These are phyloP conservation scores for Scelioninae gen. 1 DNA, from an alignment of 2,888 invertebrate species.

Conservation along the genomic window DNA sequence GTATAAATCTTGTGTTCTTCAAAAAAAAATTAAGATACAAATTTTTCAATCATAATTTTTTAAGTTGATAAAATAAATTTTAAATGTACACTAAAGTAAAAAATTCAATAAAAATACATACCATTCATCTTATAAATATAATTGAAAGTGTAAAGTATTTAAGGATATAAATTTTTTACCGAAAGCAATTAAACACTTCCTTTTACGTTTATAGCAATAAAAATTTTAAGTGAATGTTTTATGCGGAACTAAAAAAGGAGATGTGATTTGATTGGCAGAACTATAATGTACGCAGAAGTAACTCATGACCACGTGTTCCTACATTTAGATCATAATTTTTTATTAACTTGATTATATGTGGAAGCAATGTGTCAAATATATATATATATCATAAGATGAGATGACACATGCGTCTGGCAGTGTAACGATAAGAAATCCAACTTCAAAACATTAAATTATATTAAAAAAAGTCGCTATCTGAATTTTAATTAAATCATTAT, in stretches of 20 bases:
- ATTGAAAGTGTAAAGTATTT: too few relatives aligned
- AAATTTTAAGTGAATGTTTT: slow-evolving; percentile 24
- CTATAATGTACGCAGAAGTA: slow-evolving; percentile 22
- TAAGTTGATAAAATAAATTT: too few relatives aligned
- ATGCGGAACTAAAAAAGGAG: slow-evolving; percentile 1
- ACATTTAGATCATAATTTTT: slow-evolving; percentile 51
- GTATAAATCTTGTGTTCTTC: too few relatives aligned
- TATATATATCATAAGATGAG: slow-evolving; percentile 38
- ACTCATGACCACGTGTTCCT: slow-evolving; percentile 35
- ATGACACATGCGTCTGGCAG: slow-evolving; percentile 47
- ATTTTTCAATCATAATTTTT: too few relatives aligned
- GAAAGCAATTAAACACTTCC: too few relatives aligned
- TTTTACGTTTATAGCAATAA: background rate
- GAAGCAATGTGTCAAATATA: slow-evolving; percentile 53
- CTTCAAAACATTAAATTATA: background rate
- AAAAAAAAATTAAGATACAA: too few relatives aligned
- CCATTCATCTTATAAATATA: too few relatives aligned
- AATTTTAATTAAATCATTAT: too few relatives aligned
- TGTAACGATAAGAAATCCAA: slow-evolving; percentile 36
- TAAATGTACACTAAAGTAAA: too few relatives aligned
- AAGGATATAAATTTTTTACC: too few relatives aligned
- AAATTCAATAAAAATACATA: too few relatives aligned
- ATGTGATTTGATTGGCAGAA: slow-evolving; percentile 19
- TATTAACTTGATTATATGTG: slow-evolving; percentile 39
- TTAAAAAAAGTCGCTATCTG: background rate